Conservation (phyloP, 2,888 invertebrate genomes). For the Rotaria macrura region DNA sequence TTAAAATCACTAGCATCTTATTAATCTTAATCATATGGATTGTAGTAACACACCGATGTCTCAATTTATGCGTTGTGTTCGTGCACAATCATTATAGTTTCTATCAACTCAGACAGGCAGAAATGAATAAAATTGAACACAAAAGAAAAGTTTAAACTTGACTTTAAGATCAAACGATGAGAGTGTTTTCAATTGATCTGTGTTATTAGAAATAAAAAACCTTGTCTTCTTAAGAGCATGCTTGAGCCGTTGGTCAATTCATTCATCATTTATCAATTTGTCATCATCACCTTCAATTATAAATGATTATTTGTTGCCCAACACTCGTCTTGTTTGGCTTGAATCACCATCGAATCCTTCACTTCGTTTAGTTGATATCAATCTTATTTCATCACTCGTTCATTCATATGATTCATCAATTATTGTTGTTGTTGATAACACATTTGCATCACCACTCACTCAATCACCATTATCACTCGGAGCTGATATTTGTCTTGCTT, state of each 20-base stretch:
- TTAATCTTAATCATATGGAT: too few species aligned
- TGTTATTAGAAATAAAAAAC: too few species aligned
- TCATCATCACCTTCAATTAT: background rate
- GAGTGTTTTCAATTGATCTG: too few species aligned
- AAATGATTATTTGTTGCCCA: background rate
- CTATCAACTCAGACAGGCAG: too few species aligned
- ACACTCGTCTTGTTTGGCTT: slow-evolving; percentile 64
- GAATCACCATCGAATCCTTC: slow-evolving; percentile 93
- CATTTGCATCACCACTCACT: slow-evolving; percentile 78
- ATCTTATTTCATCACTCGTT: slow-evolving; percentile 57
- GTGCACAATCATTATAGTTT: too few species aligned
- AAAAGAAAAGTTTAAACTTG: too few species aligned
- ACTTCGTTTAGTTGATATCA: slow-evolving; percentile 76
- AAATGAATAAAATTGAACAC: too few species aligned
- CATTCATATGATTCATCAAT: slow-evolving; percentile 55
- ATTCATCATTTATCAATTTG: background rate
- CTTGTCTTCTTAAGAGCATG: background rate
- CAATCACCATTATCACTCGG: slow-evolving; percentile 73
- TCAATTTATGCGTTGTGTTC: too few species aligned
- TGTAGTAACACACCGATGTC: too few species aligned
- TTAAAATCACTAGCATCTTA: too few species aligned
- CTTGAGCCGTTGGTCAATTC: background rate
- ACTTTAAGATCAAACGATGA: too few species aligned
- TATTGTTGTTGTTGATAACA: slow-evolving; percentile 79
- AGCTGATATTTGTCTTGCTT: slow-evolving; percentile 79